Percentiles rank a stretch among this genome's conserved stretches.
These are phyloP conservation scores for Halcyon leucocephala DNA, from an alignment of 2,797 vertebrate species.

Conservation along the genomic window DNA sequence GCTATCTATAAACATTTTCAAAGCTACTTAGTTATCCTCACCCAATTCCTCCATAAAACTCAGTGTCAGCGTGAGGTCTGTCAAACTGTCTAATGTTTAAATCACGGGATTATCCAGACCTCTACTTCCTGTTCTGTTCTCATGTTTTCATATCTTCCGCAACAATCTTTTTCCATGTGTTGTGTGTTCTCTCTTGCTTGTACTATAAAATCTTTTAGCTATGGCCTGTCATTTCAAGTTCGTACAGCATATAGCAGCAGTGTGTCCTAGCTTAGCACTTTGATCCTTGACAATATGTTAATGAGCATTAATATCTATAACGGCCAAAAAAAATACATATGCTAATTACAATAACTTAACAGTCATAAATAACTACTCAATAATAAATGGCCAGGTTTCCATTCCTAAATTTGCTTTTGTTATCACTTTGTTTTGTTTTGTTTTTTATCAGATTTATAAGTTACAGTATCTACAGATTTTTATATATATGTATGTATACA, in stretches of 20 bases:
- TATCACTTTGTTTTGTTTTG: not conserved
- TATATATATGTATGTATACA: too few species aligned
- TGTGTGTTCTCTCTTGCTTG: not conserved
- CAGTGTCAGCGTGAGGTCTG: not conserved
- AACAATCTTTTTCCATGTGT: not conserved
- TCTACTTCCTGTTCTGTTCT: not conserved
- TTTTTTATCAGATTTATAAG: not conserved
- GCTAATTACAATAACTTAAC: not conserved
- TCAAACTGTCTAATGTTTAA: not conserved
- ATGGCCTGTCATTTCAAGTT: not conserved
- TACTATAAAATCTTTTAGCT: not conserved
- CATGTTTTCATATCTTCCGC: not conserved
- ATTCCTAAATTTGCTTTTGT: conserved; percentile 22
- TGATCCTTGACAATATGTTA: not conserved
- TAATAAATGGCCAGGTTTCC: not conserved
- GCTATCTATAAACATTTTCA: not conserved
- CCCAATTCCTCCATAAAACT: not conserved
- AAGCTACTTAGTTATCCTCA: not conserved
- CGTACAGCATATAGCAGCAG: rapidly evolving
- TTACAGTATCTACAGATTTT: not conserved
- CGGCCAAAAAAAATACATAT: not conserved
- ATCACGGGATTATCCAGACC: not conserved
- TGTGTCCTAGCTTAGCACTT: not conserved
- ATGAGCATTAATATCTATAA: not conserved
- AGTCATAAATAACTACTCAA: not conserved